These are phyloP conservation scores for Rotaria macrura DNA, from an alignment of 2,888 invertebrate species.

Conservation along the genomic window DNA sequence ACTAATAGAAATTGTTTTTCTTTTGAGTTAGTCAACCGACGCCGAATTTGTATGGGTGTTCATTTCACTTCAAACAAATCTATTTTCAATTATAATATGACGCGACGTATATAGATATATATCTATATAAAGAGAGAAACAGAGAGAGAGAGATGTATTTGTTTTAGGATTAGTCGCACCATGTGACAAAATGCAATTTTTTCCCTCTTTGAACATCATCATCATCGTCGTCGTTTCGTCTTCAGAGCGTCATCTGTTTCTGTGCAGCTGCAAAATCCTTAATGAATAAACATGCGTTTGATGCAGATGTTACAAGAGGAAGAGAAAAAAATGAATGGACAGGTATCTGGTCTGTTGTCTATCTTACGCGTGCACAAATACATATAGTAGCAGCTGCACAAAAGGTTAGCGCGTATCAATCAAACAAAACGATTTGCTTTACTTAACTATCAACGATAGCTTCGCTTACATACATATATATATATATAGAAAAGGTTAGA, in stretches of 20 bases:
- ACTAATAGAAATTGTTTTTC: not conserved
- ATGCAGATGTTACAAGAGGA: not conserved
- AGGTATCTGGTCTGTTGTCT: constrained; percentile 15
- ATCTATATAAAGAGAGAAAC: not conserved
- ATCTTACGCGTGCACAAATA: not conserved
- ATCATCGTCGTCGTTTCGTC: not conserved
- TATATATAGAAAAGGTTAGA: not conserved
- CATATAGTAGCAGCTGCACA: constrained; percentile 2
- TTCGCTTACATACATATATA: not conserved
- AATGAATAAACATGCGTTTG: constrained; percentile 7
- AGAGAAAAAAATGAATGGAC: not conserved
- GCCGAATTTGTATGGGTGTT: not conserved
- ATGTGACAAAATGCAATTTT: constrained; percentile 11
- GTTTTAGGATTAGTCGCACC: constrained; percentile 1
- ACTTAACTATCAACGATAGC: not conserved
- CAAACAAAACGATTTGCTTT: constrained; percentile 15
- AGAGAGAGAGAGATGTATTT: not conserved
- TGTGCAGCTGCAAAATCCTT: constrained; percentile 1
- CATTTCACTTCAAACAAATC: constrained; percentile 1
- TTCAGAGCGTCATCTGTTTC: not conserved
- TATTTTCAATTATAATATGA: not conserved
- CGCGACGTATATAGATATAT: not conserved
- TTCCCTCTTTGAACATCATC: not conserved
- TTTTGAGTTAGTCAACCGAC: not conserved
- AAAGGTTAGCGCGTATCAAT: constrained; percentile 2